Conservation (phyloP, 2,888 invertebrate species). For the Troglohyphantes excavatus region DNA sequence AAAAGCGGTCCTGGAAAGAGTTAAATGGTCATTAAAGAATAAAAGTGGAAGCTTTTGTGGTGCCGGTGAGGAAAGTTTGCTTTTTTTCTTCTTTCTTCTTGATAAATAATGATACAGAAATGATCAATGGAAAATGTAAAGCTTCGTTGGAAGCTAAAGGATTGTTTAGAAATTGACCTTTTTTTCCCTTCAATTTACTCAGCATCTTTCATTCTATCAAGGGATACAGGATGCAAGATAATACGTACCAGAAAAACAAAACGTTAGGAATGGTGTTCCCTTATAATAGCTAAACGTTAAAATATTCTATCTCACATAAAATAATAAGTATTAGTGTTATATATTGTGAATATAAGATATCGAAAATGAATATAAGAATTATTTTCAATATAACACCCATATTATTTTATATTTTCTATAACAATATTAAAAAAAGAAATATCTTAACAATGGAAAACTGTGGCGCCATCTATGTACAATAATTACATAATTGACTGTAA, state of each 20-base stretch:
- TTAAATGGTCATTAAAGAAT: constrained; percentile 45
- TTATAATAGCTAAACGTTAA: too few species aligned
- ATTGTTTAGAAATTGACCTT: not conserved
- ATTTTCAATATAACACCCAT: too few species aligned
- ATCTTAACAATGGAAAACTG: too few species aligned
- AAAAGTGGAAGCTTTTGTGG: constrained; percentile 22
- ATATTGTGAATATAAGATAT: too few species aligned
- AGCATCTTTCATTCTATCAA: not conserved
- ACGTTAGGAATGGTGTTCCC: too few species aligned
- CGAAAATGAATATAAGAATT: too few species aligned
- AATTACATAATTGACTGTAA: too few species aligned
- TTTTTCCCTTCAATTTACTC: constrained; percentile 2
- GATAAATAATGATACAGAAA: constrained; percentile 42
- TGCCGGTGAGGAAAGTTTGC: constrained; percentile 2
- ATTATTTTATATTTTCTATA: too few species aligned
- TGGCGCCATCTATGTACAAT: too few species aligned
- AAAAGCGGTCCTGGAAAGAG: constrained; percentile 6
- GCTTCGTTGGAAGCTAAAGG: constrained; percentile 5
- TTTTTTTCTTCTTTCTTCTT: not conserved
- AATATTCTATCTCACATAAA: too few species aligned
- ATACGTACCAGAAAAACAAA: not conserved
- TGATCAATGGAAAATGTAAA: constrained; percentile 29
- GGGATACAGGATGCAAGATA: not conserved
- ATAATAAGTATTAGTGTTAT: too few species aligned
- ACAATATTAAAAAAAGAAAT: too few species aligned